Evolutionary conservation across 2,888 invertebrate species (phyloP).

Genomic region (Thymelicus lineola): DNA sequence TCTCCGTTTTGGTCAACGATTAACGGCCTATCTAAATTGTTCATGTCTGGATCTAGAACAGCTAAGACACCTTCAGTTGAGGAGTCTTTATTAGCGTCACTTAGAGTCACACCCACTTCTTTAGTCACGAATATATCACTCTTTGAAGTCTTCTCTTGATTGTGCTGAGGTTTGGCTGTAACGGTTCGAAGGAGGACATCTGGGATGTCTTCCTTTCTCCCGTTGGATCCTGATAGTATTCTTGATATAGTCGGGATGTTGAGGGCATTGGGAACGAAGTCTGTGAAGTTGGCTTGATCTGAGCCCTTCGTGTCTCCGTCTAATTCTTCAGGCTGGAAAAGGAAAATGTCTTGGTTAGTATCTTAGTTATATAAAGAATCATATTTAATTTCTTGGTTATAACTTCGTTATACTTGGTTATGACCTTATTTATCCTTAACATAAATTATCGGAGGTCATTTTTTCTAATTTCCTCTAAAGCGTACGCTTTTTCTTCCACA

Average conservation of each 20-base stretch:
- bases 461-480: no score
- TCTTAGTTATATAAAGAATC: no score
- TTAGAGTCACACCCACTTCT: constrained; percentile 76
- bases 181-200: constrained; percentile 90
- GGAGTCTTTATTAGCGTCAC: constrained; percentile 70
- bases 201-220: constrained; percentile 92
- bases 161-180: constrained; percentile 84
- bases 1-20: constrained; percentile 80
- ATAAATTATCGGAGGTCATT: no score
- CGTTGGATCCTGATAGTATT: constrained; percentile 94
- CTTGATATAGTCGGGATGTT: constrained; percentile 93
- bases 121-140: constrained; percentile 75
- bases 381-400: no score
- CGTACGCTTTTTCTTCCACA: no score
- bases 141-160: constrained; percentile 74
- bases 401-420: no score
- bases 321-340: constrained; percentile 74
- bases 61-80: constrained; percentile 81
- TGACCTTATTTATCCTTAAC: no score
- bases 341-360: constrained; percentile 6
- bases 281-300: constrained; percentile 83
- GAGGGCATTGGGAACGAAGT: constrained; percentile 88
- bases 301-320: constrained; percentile 73
- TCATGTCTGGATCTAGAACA: constrained; percentile 81
- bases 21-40: constrained; percentile 80